These are phyloP conservation scores for Mastigias papua DNA, from an alignment of 30 jellyfish, hydroid and myxozoan species.

Conservation along the genomic window DNA sequence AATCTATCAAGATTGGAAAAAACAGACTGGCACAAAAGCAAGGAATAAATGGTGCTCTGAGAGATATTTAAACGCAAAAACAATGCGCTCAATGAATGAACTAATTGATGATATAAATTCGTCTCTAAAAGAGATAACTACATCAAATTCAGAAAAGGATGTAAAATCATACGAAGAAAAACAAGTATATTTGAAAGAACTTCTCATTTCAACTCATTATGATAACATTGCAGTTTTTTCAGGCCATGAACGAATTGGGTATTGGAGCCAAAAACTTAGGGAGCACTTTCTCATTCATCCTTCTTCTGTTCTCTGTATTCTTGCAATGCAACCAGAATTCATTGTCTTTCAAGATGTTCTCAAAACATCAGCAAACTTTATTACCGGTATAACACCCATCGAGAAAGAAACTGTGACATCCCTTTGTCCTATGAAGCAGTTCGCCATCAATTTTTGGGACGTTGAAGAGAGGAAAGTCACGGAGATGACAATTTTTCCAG, in stretches of 20 bases:
- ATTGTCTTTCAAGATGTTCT: conserved; percentile 67
- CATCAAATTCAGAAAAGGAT: background rate
- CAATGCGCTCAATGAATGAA: conserved; percentile 59
- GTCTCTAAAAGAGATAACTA: conserved; percentile 1
- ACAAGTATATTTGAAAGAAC: conserved; percentile 3
- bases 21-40: background rate
- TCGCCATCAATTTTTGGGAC: background rate
- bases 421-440: conserved; percentile 25
- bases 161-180: background rate
- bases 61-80: conserved; percentile 67
- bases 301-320: conserved; percentile 55
- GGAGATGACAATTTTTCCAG: background rate
- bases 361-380: conserved; percentile 34
- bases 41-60: conserved; percentile 63
- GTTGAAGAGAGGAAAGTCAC: background rate
- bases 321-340: conserved; percentile 59
- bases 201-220: conserved; percentile 21
- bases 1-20: conserved; percentile 66
- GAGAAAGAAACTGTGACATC: background rate
- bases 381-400: conserved; percentile 43
- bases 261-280: conserved; percentile 21
- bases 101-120: conserved; percentile 30
- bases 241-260: conserved; percentile 71
- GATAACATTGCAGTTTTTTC: conserved; percentile 60
- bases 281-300: conserved; percentile 66